These are phyloP conservation scores for Myrmophylax atrothorax DNA, from an alignment of 2,113 vertebrate species.

Conservation along the genomic window DNA sequence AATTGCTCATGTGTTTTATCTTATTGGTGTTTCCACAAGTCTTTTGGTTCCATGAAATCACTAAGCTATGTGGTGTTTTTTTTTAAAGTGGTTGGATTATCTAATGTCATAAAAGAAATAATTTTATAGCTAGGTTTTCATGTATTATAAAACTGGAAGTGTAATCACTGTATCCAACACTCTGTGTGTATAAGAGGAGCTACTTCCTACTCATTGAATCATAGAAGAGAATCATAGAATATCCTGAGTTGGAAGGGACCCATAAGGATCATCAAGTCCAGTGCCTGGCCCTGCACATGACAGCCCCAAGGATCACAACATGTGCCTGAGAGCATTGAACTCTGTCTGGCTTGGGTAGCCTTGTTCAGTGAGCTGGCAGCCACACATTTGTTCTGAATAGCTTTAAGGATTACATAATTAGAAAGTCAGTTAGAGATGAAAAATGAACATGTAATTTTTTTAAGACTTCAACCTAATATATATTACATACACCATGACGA, in stretches of 20 bases:
- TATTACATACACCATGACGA: fast-evolving
- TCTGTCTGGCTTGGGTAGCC: background rate
- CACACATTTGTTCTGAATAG: background rate
- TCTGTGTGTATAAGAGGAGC: background rate
- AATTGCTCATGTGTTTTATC: background rate
- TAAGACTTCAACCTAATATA: background rate
- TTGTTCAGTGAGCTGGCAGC: background rate
- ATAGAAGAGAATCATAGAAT: background rate
- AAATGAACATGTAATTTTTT: background rate
- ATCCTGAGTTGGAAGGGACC: background rate
- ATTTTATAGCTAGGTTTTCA: background rate
- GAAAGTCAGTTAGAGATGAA: background rate
- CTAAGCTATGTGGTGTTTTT: background rate
- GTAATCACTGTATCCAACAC: background rate
- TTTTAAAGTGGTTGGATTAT: background rate
- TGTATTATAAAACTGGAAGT: background rate
- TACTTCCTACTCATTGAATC: background rate
- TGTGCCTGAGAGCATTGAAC: background rate
- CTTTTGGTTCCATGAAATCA: background rate
- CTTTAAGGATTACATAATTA: background rate
- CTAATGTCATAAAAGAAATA: background rate
- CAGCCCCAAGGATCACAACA: background rate
- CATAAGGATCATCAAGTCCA: background rate
- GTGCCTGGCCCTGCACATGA: background rate
- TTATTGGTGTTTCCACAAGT: background rate